Percentiles rank a stretch among this genome's conserved stretches.
Conservation (phyloP, 2,797 vertebrate species). For the Podarcis lilfordi region DNA sequence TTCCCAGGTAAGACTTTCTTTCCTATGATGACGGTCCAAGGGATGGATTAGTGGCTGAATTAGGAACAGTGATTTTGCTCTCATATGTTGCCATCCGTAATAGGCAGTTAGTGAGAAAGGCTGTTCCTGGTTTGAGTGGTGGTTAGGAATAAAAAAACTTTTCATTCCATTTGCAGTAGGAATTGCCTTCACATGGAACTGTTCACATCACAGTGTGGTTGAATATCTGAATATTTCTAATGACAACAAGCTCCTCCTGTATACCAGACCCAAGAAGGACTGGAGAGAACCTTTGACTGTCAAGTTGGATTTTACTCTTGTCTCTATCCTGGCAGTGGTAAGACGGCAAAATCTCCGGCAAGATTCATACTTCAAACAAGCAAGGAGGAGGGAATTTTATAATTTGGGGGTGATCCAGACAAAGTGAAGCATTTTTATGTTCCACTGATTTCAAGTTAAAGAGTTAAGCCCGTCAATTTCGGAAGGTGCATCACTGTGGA, state of each 20-base stretch:
- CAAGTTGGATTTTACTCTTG: slow-evolving; percentile 5
- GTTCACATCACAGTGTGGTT: slow-evolving; percentile 57
- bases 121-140: background rate
- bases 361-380: background rate
- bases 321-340: background rate
- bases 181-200: slow-evolving; percentile 32
- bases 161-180: slow-evolving; percentile 26
- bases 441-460: background rate
- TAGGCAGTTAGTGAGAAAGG: background rate
- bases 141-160: background rate
- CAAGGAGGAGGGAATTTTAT: background rate
- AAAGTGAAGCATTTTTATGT: background rate
- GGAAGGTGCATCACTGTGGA: background rate
- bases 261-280: slow-evolving; percentile 56
- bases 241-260: slow-evolving; percentile 24
- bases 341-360: background rate
- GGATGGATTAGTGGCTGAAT: background rate
- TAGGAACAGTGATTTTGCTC: background rate
- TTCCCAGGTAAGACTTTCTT: background rate
- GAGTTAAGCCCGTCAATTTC: background rate
- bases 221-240: slow-evolving; percentile 63
- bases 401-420: background rate
- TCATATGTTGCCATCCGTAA: background rate
- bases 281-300: slow-evolving; percentile 51
- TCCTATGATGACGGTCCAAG: background rate